These are phyloP conservation scores for Iguana delicatissima DNA, from an alignment of 2,797 vertebrate genomes.

Conservation along the genomic window DNA sequence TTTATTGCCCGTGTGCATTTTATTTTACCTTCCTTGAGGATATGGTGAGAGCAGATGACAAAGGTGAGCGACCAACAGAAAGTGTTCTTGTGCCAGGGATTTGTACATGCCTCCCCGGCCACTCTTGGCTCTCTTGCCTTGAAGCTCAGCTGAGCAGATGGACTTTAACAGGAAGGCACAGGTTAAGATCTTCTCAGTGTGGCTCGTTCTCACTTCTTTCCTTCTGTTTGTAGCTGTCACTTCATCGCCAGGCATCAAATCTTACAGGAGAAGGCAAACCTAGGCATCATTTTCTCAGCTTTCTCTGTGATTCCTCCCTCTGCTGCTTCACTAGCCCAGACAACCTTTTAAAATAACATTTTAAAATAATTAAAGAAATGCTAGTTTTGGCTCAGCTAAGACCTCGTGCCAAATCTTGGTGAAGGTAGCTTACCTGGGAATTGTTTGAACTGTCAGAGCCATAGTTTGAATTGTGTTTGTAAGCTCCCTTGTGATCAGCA, in stretches of 20 bases:
- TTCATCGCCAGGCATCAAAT: not conserved
- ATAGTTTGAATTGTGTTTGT: not conserved
- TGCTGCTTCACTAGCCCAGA: too few species aligned
- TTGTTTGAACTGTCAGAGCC: not conserved
- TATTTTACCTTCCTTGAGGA: not conserved
- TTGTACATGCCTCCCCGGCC: not conserved
- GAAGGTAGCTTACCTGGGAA: too few species aligned
- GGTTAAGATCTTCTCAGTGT: not conserved
- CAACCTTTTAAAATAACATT: not conserved
- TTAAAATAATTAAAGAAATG: not conserved
- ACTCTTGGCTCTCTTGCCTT: not conserved
- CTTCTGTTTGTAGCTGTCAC: not conserved
- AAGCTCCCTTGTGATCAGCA: not conserved
- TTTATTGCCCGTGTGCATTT: not conserved
- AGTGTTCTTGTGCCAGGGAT: not conserved
- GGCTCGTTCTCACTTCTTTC: not conserved
- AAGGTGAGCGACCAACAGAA: not conserved
- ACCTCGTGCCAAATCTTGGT: not conserved
- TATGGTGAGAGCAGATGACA: too few species aligned
- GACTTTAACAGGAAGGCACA: too few species aligned
- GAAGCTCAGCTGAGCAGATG: not conserved
- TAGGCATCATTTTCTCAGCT: not conserved
- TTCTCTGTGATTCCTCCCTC: not conserved
- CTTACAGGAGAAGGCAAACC: not conserved
- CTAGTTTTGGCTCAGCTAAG: not conserved